A percentile compares a stretch with the other conserved stretches of the same genome.
These are phyloP conservation scores for Bombus sibiricus DNA, from an alignment of 1,140 invertebrate species.

Conservation along the genomic window DNA sequence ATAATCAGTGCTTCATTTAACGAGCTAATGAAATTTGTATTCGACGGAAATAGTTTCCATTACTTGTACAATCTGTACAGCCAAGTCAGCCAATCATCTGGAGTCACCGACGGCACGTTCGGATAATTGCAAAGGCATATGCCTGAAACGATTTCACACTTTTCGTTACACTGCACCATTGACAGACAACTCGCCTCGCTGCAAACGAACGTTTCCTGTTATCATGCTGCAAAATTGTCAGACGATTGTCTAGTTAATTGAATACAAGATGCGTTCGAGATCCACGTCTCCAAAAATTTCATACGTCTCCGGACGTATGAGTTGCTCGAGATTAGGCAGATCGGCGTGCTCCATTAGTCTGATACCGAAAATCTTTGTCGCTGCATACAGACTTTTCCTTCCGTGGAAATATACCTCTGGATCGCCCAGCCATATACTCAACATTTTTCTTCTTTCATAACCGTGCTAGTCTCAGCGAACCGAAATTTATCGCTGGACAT, in stretches of 20 bases:
- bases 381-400: neutral
- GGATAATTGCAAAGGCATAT: constrained; percentile 83
- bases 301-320: constrained; percentile 47
- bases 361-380: constrained; percentile 16
- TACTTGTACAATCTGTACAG: constrained; percentile 83
- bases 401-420: neutral
- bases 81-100: constrained; percentile 83
- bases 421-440: neutral
- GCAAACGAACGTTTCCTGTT: constrained; percentile 57
- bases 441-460: neutral
- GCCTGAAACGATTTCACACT: constrained; percentile 79
- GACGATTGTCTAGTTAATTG: neutral
- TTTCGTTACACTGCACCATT: constrained; percentile 78
- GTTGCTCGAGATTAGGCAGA: constrained; percentile 34
- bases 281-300: constrained; percentile 61
- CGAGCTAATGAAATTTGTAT: neutral
- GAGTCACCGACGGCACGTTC: constrained; percentile 80
- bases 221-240: neutral
- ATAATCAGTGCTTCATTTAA: neutral
- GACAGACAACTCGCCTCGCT: constrained; percentile 80
- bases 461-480: neutral
- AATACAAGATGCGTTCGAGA: constrained; percentile 57
- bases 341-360: constrained; percentile 52
- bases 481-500: neutral
- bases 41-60: neutral